Percentiles rank a stretch among this genome's conserved stretches.
Conservation (phyloP, 1,140 invertebrate species). For the Hyposmocoma kahamanoa region DNA sequence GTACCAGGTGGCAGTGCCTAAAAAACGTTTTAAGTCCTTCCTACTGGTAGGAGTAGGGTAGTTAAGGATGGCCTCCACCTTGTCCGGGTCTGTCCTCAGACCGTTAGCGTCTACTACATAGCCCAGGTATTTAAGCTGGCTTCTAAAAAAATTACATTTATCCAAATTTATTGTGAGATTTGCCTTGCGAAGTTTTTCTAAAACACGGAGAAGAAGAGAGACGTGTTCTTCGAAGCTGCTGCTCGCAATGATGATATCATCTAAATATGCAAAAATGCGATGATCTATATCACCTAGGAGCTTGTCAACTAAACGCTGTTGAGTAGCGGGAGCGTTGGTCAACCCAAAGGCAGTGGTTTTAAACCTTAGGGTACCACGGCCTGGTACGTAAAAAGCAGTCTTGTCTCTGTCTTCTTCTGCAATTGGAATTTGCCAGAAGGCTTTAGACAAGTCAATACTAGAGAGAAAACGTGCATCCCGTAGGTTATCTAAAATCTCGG, state of each 20-base stretch:
- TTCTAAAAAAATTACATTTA: constrained; percentile 23
- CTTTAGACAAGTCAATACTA: constrained; percentile 16
- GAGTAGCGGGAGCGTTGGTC: constrained; percentile 22
- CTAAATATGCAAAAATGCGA: constrained; percentile 32
- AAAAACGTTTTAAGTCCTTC: constrained; percentile 40
- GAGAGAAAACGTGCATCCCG: constrained; percentile 15
- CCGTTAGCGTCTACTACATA: constrained; percentile 40
- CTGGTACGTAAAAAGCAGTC: constrained; percentile 38
- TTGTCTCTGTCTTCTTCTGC: constrained; percentile 16
- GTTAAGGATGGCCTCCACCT: constrained; percentile 46
- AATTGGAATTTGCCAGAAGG: too few relatives aligned
- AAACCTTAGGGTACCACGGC: constrained; percentile 31
- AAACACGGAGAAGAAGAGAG: constrained; percentile 21
- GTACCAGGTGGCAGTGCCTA: constrained; percentile 60
- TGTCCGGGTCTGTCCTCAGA: constrained; percentile 47
- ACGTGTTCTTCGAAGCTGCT: constrained; percentile 29
- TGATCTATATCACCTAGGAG: constrained; percentile 25
- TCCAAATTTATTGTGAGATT: constrained; percentile 35
- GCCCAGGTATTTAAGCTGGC: constrained; percentile 36
- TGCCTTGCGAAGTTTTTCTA: constrained; percentile 26
- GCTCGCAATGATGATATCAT: constrained; percentile 42
- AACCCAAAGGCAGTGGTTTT: constrained; percentile 30
- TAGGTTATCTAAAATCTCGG: constrained; percentile 29
- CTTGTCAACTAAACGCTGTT: constrained; percentile 31
- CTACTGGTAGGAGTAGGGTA: constrained; percentile 36